Evolutionary conservation across 2,113 vertebrate species (phyloP).

Genomic region (Lathamus discolor): DNA sequence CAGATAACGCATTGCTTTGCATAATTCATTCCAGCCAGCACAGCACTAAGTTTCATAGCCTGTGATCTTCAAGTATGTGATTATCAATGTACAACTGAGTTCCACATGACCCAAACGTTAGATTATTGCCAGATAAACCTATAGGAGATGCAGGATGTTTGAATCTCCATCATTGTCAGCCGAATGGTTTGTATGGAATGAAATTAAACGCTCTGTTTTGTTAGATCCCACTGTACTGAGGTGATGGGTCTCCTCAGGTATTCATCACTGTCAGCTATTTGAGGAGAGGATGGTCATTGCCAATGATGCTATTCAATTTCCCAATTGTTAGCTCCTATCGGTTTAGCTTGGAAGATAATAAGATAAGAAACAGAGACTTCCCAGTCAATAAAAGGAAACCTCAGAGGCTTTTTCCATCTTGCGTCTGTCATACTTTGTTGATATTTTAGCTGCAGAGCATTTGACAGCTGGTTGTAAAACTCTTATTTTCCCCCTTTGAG

Average conservation of each 20-base stretch:
- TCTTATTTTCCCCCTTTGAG: neutral
- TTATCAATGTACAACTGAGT: conserved; percentile 5
- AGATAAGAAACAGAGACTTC: conserved; percentile 33
- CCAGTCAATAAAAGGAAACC: conserved; percentile 62
- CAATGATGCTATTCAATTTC: neutral
- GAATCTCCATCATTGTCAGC: neutral
- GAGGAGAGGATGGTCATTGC: neutral
- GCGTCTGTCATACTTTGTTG: conserved; percentile 54
- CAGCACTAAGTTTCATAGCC: conserved; percentile 58
- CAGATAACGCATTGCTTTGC: conserved; percentile 70
- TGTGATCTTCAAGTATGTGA: conserved; percentile 23
- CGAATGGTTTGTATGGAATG: neutral
- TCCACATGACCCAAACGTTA: neutral
- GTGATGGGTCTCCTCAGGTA: neutral
- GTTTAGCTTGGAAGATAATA: conserved; percentile 53
- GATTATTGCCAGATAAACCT: neutral
- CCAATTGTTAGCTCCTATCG: neutral
- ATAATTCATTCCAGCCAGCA: conserved; percentile 66
- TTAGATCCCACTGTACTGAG: neutral
- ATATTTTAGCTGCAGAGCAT: conserved; percentile 54
- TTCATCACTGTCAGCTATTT: neutral
- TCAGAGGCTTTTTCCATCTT: conserved; percentile 54
- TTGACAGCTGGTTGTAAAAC: conserved; percentile 62
- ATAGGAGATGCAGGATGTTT: neutral
- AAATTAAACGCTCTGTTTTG: neutral